Evolutionary conservation across 2,888 invertebrate genomes (phyloP).

Genomic region (Rhagophthalmus giganteus): DNA sequence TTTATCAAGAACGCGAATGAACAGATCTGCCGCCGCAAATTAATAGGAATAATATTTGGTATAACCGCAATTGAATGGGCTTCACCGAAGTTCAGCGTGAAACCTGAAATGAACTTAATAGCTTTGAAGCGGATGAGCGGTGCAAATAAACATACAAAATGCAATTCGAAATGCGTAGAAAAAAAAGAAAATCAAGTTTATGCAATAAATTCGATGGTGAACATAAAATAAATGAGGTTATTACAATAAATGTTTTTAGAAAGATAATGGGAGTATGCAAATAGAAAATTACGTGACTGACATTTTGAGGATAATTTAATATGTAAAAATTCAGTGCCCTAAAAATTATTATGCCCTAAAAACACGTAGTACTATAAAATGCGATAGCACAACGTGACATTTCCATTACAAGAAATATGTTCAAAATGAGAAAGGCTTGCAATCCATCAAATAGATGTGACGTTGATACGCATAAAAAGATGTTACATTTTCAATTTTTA

Average conservation of each 20-base stretch:
- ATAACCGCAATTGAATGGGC: slow-evolving; percentile 9
- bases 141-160: slow-evolving; percentile 15
- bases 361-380: slow-evolving; percentile 3
- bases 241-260: too few relatives aligned
- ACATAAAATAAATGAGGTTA: too few relatives aligned
- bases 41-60: slow-evolving; percentile 14
- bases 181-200: too few relatives aligned
- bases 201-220: too few relatives aligned
- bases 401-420: slow-evolving; percentile 10
- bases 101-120: slow-evolving; percentile 12
- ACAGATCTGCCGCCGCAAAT: slow-evolving; percentile 9
- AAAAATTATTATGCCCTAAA: slow-evolving; percentile 8
- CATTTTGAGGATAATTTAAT: too few relatives aligned
- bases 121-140: slow-evolving; percentile 9
- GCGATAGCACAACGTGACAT: slow-evolving; percentile 8
- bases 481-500: slow-evolving; percentile 13
- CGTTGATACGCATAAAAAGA: slow-evolving; percentile 12
- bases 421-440: slow-evolving; percentile 7
- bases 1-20: slow-evolving; percentile 9
- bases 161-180: slow-evolving; percentile 7
- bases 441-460: slow-evolving; percentile 13
- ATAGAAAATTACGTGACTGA: too few relatives aligned
- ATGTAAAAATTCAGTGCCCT: too few relatives aligned
- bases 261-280: too few relatives aligned
- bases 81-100: slow-evolving; percentile 9